phyloP scores from a whole-genome alignment of 2,888 invertebrate genomes.

The Perdita meconis region DNA sequence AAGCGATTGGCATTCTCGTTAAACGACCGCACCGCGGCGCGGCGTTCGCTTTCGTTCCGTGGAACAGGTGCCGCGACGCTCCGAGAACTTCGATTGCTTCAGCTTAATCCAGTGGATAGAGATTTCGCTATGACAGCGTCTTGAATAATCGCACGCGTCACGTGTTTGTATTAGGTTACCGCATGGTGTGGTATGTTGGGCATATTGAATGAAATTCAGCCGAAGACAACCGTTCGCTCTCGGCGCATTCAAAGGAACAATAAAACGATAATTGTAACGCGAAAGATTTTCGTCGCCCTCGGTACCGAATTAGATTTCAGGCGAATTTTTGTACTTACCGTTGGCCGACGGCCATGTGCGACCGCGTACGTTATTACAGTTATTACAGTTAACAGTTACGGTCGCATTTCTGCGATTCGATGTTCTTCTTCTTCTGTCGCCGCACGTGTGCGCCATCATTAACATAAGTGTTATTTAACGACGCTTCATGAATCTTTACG shows the following conservation, averaged over 20 bases:
- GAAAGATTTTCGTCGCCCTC: conserved; percentile 6
- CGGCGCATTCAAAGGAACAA: conserved; percentile 28
- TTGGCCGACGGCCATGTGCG: conserved; percentile 28
- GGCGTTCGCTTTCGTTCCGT: not conserved
- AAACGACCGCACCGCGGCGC: not conserved
- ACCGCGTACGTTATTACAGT: conserved; percentile 12
- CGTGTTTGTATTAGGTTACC: conserved; percentile 44
- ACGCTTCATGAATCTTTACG: conserved; percentile 54
- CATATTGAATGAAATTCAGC: conserved; percentile 30
- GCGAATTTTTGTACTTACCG: conserved; percentile 41
- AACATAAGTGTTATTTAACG: conserved; percentile 59
- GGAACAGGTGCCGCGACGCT: conserved; percentile 40
- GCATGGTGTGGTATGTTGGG: conserved; percentile 7
- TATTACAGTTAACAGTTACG: no score
- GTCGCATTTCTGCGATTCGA: conserved; percentile 47
- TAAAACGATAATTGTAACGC: not conserved
- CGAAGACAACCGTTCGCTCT: conserved; percentile 6
- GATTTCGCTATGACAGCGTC: conserved; percentile 34
- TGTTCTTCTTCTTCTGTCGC: conserved; percentile 6
- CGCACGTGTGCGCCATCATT: conserved; percentile 34
- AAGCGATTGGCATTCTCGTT: conserved; percentile 27
- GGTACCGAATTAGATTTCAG: conserved; percentile 30
- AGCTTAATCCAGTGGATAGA: conserved; percentile 15
- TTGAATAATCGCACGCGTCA: conserved; percentile 29
- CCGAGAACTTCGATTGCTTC: conserved; percentile 23